Evolutionary conservation across 2,797 vertebrate genomes (phyloP).

Genomic region (Calcarius lapponicus): DNA sequence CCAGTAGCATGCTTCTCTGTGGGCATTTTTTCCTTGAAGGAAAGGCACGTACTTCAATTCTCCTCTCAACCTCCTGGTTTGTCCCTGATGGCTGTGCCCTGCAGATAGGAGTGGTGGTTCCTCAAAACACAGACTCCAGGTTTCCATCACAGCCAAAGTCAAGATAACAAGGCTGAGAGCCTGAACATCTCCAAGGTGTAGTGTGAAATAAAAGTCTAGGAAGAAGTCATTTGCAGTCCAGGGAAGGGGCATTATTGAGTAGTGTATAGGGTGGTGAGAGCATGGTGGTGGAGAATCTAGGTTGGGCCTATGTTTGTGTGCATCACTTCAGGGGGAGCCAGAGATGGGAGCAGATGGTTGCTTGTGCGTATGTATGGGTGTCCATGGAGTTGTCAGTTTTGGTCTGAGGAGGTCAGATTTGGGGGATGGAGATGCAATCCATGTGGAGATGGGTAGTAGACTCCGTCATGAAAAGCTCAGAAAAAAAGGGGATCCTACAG

Average conservation of each 20-base stretch:
- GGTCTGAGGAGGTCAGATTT: not conserved
- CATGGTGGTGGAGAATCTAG: fast-evolving
- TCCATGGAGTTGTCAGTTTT: not conserved
- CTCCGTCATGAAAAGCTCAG: not conserved
- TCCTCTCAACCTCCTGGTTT: not conserved
- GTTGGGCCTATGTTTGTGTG: not conserved
- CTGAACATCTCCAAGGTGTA: not conserved
- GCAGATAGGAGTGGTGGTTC: not conserved
- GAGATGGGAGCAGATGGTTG: not conserved
- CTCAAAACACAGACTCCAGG: not conserved
- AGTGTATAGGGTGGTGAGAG: not conserved
- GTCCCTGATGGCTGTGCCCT: not conserved
- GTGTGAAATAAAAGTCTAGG: not conserved
- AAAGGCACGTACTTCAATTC: not conserved
- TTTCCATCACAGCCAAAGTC: not conserved
- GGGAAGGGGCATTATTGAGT: not conserved
- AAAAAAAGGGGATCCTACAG: not conserved
- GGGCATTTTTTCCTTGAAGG: not conserved
- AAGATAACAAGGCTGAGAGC: not conserved
- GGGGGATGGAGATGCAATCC: not conserved
- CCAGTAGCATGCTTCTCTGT: not conserved
- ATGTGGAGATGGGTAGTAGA: not conserved
- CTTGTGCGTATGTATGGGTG: fast-evolving
- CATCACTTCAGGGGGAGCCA: not conserved
- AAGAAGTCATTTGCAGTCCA: not conserved